These are phyloP conservation scores for Thyatira batis DNA, from an alignment of 2,888 invertebrate genomes.

Conservation along the genomic window DNA sequence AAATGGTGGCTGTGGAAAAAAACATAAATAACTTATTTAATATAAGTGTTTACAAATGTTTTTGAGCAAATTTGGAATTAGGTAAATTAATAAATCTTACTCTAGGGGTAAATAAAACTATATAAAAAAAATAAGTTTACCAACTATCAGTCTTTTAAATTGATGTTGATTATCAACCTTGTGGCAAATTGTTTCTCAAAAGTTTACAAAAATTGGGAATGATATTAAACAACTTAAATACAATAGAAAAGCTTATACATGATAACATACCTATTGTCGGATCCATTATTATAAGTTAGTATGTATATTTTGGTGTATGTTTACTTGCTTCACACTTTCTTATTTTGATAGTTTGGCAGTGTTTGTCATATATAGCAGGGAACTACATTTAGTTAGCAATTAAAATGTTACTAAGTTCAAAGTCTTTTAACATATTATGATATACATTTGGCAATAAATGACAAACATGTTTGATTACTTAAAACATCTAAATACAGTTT, in stretches of 20 bases:
- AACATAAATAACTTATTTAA: slow-evolving; percentile 51
- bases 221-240: slow-evolving; percentile 16
- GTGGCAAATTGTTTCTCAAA: slow-evolving; percentile 77
- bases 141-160: slow-evolving; percentile 84
- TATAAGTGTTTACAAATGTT: slow-evolving; percentile 50
- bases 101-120: slow-evolving; percentile 77
- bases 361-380: neutral
- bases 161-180: slow-evolving; percentile 81
- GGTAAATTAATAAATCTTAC: slow-evolving; percentile 75
- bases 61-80: slow-evolving; percentile 80
- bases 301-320: slow-evolving; percentile 2
- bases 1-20: slow-evolving; percentile 53
- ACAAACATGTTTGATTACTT: slow-evolving; percentile 19
- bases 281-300: slow-evolving; percentile 31
- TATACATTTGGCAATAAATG: neutral
- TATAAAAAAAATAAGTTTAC: slow-evolving; percentile 78
- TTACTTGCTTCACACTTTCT: neutral
- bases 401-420: neutral
- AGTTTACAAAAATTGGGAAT: slow-evolving; percentile 72
- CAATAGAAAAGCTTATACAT: slow-evolving; percentile 29
- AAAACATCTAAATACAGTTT: slow-evolving; percentile 30
- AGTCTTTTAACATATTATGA: neutral
- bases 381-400: neutral
- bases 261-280: slow-evolving; percentile 66
- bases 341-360: neutral